Conservation (phyloP, 1,140 invertebrate genomes). For the Pseudomyrmex concolor region DNA sequence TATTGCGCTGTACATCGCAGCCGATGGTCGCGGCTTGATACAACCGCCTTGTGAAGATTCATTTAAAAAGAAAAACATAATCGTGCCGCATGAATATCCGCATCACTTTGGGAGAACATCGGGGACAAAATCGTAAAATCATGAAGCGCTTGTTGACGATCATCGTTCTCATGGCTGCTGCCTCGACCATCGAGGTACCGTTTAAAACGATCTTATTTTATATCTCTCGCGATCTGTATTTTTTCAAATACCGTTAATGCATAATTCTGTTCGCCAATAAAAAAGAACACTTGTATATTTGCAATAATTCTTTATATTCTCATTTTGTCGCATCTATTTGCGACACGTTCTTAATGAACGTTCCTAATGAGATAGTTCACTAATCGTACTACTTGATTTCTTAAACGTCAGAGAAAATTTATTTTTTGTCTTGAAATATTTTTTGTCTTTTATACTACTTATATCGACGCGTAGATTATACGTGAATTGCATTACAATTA, state of each 20-base stretch:
- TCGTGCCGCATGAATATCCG: background rate
- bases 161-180: conserved; percentile 47
- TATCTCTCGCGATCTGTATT: background rate
- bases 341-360: too few species aligned
- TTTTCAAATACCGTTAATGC: conserved; percentile 54
- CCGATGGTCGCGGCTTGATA: background rate
- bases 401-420: background rate
- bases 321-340: background rate
- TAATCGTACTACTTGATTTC: too few species aligned
- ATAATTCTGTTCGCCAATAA: background rate
- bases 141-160: conserved; percentile 71
- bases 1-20: background rate
- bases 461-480: background rate
- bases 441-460: background rate
- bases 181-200: conserved; percentile 68
- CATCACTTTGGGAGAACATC: background rate
- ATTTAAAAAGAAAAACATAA: conserved; percentile 19
- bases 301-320: background rate
- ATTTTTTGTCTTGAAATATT: background rate
- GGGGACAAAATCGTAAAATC: conserved; percentile 53
- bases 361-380: too few species aligned
- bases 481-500: background rate
- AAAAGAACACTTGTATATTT: background rate
- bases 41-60: background rate
- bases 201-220: conserved; percentile 35